Evolutionary conservation across 2,113 vertebrate species (phyloP).

Genomic region (Sciurus niger): DNA sequence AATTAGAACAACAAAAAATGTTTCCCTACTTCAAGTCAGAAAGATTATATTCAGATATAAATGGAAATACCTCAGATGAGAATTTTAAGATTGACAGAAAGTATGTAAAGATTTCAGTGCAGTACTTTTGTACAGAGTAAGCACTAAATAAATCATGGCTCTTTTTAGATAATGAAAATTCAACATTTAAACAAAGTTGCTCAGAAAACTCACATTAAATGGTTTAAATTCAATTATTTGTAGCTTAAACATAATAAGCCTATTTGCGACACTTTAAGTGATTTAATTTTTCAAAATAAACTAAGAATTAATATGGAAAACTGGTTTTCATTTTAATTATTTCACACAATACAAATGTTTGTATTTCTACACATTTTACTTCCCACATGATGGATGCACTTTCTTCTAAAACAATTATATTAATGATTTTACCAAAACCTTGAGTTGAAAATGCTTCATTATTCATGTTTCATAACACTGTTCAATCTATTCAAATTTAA

Average conservation of each 20-base stretch:
- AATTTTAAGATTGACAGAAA: slow-evolving; percentile 3
- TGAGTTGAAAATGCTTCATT: slow-evolving; percentile 69
- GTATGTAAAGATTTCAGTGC: background rate
- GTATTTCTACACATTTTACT: slow-evolving; percentile 46
- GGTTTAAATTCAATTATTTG: slow-evolving; percentile 37
- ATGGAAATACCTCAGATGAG: background rate
- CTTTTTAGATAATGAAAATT: slow-evolving; percentile 23
- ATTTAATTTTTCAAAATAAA: slow-evolving; percentile 22
- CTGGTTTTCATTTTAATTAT: slow-evolving; percentile 61
- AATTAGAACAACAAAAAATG: background rate
- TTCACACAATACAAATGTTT: slow-evolving; percentile 62
- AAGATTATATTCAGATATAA: background rate
- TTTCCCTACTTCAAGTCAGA: background rate
- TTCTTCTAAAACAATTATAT: slow-evolving; percentile 62
- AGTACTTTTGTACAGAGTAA: slow-evolving; percentile 11
- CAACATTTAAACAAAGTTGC: slow-evolving; percentile 31
- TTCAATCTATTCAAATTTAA: slow-evolving; percentile 75
- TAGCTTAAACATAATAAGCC: slow-evolving; percentile 41
- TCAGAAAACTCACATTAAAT: slow-evolving; percentile 8
- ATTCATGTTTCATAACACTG: slow-evolving; percentile 73
- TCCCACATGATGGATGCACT: slow-evolving; percentile 33
- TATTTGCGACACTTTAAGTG: slow-evolving; percentile 45
- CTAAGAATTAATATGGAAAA: slow-evolving; percentile 52
- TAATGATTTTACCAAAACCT: slow-evolving; percentile 67
- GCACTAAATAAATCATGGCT: slow-evolving; percentile 9